Base-by-base conservation (phyloP, 37 sponge, comb jelly and placozoan species). In the Ephydatia muelleri region DNA sequence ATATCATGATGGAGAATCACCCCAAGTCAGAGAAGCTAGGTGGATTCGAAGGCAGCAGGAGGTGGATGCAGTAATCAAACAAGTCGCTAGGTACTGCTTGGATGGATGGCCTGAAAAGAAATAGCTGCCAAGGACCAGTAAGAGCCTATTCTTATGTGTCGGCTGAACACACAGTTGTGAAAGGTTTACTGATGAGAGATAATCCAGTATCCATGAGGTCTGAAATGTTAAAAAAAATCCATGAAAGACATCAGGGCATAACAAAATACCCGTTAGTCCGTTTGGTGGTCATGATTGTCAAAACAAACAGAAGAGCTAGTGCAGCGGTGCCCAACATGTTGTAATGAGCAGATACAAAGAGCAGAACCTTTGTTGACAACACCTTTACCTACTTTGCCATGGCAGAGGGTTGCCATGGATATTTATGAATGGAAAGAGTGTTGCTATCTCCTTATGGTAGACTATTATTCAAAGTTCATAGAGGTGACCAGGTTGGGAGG, bases 401-500 rank as follows among this genome's bases (percentile, higher is more conserved):
- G 89, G 89, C 82, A 88, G 33, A 88, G 65, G 30, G 81, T 93
- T 9, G 86, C 72, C 0, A 86, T 80, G 3, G 89, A 93, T 49
- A 36, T 88, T 49, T 88, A 88, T 36, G 80, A 87, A 57, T 82
- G 70, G 80, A 49, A 82, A 28, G 49, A 49, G 16, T 2, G 31
- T 36, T 22, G 67, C 36, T 91, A 81, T 65, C 67, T 91, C 30
- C 36, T 93, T 27, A 80, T 88, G 29, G 82, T 88, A 6, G 93
- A 93, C 76, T 93, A 84, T 47, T 85, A 74, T 35, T 93, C 93
- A 11, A 69, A 84, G 21, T 93, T 74, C 65, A 80, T 89, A 16
- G 93, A 93, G 82, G 71, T 93, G 13, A 80, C 87, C 13, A 43
- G 48, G 3, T 70, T 93, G 3, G 21, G 34, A 5, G 5, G 40